A percentile compares a stretch with the other conserved stretches of the same genome.
Evolutionary conservation across 2,113 vertebrate species (phyloP).

Genomic region (Syngnathoides biaculeatus): DNA sequence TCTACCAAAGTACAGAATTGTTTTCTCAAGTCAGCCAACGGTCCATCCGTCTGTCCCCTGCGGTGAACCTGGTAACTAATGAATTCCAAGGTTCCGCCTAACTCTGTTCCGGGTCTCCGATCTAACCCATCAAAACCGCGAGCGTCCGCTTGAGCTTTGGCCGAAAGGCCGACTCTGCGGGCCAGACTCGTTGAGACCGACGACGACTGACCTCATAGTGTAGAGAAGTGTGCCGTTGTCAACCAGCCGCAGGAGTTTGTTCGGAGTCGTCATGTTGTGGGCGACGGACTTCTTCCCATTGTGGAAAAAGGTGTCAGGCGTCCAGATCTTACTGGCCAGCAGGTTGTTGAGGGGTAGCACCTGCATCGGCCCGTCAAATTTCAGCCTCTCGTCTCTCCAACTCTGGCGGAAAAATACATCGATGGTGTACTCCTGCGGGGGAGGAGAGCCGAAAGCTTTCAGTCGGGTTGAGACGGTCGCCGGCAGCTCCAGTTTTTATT

Average conservation of each 20-base stretch:
- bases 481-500: neutral
- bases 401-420: constrained; percentile 82
- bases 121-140: too few relatives aligned
- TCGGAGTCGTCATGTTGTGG: constrained; percentile 82
- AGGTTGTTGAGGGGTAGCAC: constrained; percentile 80
- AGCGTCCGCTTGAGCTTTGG: too few relatives aligned
- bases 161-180: too few relatives aligned
- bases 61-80: too few relatives aligned
- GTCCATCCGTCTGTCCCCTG: too few relatives aligned
- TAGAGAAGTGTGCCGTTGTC: constrained; percentile 80
- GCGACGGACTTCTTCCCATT: constrained; percentile 82
- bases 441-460: constrained; percentile 1
- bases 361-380: constrained; percentile 79
- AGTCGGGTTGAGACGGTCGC: neutral
- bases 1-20: too few relatives aligned
- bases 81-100: too few relatives aligned
- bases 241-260: constrained; percentile 78
- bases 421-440: constrained; percentile 77
- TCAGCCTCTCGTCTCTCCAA: constrained; percentile 78
- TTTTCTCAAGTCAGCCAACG: too few relatives aligned
- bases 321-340: constrained; percentile 81
- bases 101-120: too few relatives aligned
- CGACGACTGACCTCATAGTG: constrained; percentile 74
- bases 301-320: constrained; percentile 82
- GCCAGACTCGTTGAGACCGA: neutral